Percentiles rank a stretch among this genome's conserved stretches.
Evolutionary conservation across 2,888 invertebrate species (phyloP).

Genomic region (Tupiocoris notatus): DNA sequence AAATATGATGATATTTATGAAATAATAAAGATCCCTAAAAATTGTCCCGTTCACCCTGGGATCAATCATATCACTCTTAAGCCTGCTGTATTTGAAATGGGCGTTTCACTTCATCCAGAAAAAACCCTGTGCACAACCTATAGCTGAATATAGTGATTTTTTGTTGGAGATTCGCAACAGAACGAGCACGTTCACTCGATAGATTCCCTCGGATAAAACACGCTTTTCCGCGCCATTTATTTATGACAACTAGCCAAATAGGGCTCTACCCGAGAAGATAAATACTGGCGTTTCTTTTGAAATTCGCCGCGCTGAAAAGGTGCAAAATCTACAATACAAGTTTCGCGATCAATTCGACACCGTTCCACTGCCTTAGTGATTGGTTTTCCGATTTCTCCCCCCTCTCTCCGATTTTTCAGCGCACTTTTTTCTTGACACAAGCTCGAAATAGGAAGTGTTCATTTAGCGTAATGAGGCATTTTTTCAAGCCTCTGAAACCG

Average conservation of each 20-base stretch:
- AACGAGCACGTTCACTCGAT: background rate
- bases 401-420: background rate
- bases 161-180: too few species aligned
- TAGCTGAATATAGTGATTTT: too few species aligned
- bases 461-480: constrained; percentile 26
- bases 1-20: too few species aligned
- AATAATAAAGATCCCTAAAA: too few species aligned
- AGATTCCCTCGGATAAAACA: background rate
- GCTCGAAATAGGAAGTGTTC: constrained; percentile 11
- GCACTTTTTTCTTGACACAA: background rate
- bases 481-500: background rate
- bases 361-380: background rate
- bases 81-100: too few species aligned
- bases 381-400: background rate
- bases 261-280: background rate
- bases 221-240: background rate
- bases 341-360: background rate
- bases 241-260: background rate
- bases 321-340: background rate
- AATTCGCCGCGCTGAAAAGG: background rate
- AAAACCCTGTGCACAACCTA: too few species aligned
- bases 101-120: too few species aligned
- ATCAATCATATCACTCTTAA: too few species aligned
- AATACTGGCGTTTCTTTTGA: background rate
- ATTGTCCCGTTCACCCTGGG: too few species aligned